Percentiles rank a stretch among this genome's conserved stretches.
Evolutionary conservation across 2,888 invertebrate genomes (phyloP).

Genomic region (Harpalus rubripes): DNA sequence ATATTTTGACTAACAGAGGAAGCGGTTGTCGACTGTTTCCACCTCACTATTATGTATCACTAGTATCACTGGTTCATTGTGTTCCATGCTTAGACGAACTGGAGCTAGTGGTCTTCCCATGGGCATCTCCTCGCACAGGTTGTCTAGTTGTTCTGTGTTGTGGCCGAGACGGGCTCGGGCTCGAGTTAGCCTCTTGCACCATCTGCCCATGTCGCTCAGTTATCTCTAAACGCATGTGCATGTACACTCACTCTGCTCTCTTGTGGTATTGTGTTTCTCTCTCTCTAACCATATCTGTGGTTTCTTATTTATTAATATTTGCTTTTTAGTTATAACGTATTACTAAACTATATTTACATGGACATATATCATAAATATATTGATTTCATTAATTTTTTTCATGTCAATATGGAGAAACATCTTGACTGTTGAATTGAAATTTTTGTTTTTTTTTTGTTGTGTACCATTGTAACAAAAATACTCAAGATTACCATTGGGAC

Average conservation of each 20-base stretch:
- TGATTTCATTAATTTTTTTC: background rate
- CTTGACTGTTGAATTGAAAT: no score
- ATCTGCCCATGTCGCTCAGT: slow-evolving; percentile 68
- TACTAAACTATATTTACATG: background rate
- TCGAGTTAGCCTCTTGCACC: slow-evolving; percentile 66
- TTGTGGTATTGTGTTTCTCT: slow-evolving; percentile 21
- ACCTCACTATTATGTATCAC: background rate
- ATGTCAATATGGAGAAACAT: no score
- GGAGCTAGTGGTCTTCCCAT: slow-evolving; percentile 78
- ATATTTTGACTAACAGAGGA: no score
- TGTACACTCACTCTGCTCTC: slow-evolving; percentile 15
- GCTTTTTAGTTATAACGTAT: background rate
- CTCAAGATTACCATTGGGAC: no score
- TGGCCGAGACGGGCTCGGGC: slow-evolving; percentile 49
- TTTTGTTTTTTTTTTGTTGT: no score
- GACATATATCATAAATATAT: background rate
- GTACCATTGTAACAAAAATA: no score
- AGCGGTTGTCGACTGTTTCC: no score
- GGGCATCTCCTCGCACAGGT: slow-evolving; percentile 79
- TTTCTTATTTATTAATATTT: background rate
- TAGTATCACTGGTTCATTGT: slow-evolving; percentile 33
- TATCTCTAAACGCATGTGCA: slow-evolving; percentile 65
- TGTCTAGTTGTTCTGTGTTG: slow-evolving; percentile 71
- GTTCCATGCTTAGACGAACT: slow-evolving; percentile 76
- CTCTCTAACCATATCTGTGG: background rate